phyloP scores from a whole-genome alignment of 2,113 vertebrate species.

The Pipa parva region DNA sequence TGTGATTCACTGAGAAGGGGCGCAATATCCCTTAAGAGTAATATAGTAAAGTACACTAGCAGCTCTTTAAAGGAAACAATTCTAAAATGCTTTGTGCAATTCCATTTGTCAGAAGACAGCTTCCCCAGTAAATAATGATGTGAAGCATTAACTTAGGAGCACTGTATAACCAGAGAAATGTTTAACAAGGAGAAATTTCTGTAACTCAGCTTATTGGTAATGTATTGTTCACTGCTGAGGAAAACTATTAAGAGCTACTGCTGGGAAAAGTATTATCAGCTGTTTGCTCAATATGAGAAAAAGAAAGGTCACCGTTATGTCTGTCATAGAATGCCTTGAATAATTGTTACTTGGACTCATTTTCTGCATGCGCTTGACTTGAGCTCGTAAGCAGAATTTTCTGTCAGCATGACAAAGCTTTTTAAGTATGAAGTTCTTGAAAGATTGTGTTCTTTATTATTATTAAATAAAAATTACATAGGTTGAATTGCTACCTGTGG shows the following conservation, averaged over 20 bases:
- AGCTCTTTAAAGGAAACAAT: background rate
- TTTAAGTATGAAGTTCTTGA: no score
- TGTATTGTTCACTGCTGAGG: background rate
- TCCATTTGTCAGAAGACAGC: background rate
- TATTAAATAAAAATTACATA: no score
- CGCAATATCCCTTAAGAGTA: background rate
- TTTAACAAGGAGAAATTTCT: background rate
- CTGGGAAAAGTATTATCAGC: slow-evolving; percentile 11
- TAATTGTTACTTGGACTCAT: background rate
- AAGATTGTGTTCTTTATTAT: no score
- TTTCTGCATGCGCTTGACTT: background rate
- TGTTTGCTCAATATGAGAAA: background rate
- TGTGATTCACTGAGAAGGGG: background rate
- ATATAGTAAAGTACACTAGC: background rate
- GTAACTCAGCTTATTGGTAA: slow-evolving; percentile 9
- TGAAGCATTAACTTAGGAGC: background rate
- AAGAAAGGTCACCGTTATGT: background rate
- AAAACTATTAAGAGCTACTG: slow-evolving; percentile 3
- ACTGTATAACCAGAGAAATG: background rate
- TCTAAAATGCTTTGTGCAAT: background rate
- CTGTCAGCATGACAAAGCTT: no score
- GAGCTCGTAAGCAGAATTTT: no score
- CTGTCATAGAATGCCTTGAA: background rate
- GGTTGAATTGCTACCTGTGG: no score
- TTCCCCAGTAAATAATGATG: slow-evolving; percentile 1